Conservation (phyloP, 2,797 vertebrate species). For the Eleutherodactylus coqui region DNA sequence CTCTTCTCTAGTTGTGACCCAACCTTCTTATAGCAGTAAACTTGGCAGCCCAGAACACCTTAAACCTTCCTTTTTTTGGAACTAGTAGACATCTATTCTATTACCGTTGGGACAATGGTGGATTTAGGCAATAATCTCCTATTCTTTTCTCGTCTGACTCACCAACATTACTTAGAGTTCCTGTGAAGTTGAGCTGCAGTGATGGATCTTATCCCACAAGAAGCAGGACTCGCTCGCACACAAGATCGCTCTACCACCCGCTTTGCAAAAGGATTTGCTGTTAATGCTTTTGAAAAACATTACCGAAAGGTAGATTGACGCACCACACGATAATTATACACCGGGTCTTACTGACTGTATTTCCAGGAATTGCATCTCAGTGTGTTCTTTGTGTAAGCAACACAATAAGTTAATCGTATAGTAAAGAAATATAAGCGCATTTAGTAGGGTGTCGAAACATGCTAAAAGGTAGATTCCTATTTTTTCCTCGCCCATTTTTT, state of each 20-base stretch:
- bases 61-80: not conserved
- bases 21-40: not conserved
- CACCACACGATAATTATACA: not conserved
- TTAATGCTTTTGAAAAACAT: slow-evolving; percentile 17
- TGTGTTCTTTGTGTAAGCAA: slow-evolving; percentile 2
- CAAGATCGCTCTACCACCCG: not conserved
- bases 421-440: not conserved
- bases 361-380: slow-evolving; percentile 26
- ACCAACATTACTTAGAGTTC: slow-evolving; percentile 1
- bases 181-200: not conserved
- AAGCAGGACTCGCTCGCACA: not conserved
- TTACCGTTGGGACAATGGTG: slow-evolving; percentile 19
- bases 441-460: not conserved
- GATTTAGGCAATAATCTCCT: slow-evolving; percentile 35
- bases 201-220: slow-evolving; percentile 8
- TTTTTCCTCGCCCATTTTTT: not conserved
- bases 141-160: slow-evolving; percentile 23
- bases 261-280: slow-evolving; percentile 17
- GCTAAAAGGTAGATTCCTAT: not conserved
- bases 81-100: slow-evolving; percentile 2
- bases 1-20: too few relatives aligned
- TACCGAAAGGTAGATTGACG: slow-evolving; percentile 24
- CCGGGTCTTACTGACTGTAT: not conserved
- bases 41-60: not conserved
- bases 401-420: not conserved